Evolutionary conservation across 1,140 invertebrate genomes (phyloP), one percentile per base, ranked within the genome.

Genomic region (Glossosoma conforme): DNA sequence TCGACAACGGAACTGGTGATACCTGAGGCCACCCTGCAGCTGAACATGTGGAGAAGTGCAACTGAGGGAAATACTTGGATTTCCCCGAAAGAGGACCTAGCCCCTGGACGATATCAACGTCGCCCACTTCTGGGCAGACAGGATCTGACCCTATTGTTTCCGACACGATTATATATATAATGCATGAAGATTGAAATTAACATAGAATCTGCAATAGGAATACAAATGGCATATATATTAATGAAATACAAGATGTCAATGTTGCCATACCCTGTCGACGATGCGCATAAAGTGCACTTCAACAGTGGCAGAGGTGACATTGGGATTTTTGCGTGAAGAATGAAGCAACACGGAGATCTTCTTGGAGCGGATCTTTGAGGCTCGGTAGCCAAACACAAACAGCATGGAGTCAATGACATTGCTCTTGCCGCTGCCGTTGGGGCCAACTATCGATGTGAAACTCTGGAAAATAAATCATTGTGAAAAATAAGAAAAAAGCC

Each of bases 401-500:
- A 99, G 75, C 87, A 99, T 92, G 0, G 97, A 96, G 72, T 99
- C 97, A 60, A 99, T 99, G 0, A 98, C 93, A 74, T 99, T 99
- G 55, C 93, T 97, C 65, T 99, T 99, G 0, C 97, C 97, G 76
- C 93, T 98, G n/a, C 97, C 97, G 77, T 99, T 99, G 1, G 97
- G 97, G 1, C 97, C 97, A 63, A 99, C 86, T 57, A 99, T 97
- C 9, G 93, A 84, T 15, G 94, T 93, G 62, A 98, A 99, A 71
- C 89, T 91, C 86, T 95, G 70, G 42, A 83, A 71, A 54, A 28
- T 25, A 25, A 10, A 8, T 28, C n/a, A 28, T 28, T 8, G 25
- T 8, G 25, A n/a, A 8, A 28, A 6, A 6, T 6, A 36, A 36
- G 38, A 20, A 41, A n/a, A n/a, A n/a, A n/a, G n/a, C n/a, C n/a